Evolutionary conservation across 2,888 invertebrate genomes (phyloP).

Genomic region (Helobdella robusta): DNA sequence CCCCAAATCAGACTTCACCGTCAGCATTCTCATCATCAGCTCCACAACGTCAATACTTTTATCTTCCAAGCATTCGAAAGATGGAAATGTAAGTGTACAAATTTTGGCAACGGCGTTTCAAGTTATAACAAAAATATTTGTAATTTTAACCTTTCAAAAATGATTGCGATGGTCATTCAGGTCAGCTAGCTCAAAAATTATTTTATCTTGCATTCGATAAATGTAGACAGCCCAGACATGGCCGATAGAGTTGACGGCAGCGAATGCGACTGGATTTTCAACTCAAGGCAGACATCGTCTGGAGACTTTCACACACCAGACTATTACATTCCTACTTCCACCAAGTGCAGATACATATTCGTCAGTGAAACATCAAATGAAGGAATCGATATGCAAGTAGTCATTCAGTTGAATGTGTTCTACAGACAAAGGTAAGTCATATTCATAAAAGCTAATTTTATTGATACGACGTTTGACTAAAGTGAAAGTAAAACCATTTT

Average conservation of each 20-base stretch:
- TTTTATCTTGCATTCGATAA: too few species aligned
- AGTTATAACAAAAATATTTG: too few species aligned
- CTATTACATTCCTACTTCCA: constrained; percentile 23
- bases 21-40: too few species aligned
- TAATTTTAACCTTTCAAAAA: not conserved
- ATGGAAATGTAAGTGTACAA: constrained; percentile 13
- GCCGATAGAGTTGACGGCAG: not conserved
- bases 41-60: too few species aligned
- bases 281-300: constrained; percentile 13
- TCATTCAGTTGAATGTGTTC: constrained; percentile 16
- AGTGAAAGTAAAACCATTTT: not conserved
- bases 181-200: too few species aligned
- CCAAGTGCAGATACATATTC: constrained; percentile 29
- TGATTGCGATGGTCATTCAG: constrained; percentile 7
- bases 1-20: constrained; percentile 24
- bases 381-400: constrained; percentile 18
- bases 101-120: not conserved
- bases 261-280: constrained; percentile 9
- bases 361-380: constrained; percentile 16
- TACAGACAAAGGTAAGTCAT: constrained; percentile 8
- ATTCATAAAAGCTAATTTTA: too few species aligned
- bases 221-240: not conserved
- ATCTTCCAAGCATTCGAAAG: constrained; percentile 20
- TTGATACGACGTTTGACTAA: too few species aligned
- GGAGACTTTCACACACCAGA: constrained; percentile 31